These are phyloP conservation scores for Pleuronectes platessa DNA, from an alignment of 2,113 vertebrate genomes.

Conservation along the genomic window DNA sequence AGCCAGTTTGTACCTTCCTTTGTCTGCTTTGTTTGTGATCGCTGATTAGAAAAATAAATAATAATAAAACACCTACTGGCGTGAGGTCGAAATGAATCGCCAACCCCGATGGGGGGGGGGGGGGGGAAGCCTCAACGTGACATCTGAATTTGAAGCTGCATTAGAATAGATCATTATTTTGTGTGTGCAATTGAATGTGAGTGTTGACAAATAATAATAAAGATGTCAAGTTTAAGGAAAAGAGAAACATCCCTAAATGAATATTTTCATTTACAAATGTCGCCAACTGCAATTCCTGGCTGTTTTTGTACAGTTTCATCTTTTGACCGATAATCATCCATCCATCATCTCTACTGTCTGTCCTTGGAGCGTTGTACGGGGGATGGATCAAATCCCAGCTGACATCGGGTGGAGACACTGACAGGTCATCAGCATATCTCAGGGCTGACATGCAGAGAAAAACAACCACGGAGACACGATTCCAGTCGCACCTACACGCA, in stretches of 20 bases:
- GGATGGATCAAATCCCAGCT: too few species aligned
- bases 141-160: background rate
- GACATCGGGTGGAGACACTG: too few species aligned
- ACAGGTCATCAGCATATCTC: background rate
- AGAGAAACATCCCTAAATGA: background rate
- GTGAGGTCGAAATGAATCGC: constrained; percentile 13
- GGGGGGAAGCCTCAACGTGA: background rate
- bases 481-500: background rate
- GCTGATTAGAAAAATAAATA: constrained; percentile 55
- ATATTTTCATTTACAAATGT: background rate
- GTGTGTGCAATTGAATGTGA: background rate
- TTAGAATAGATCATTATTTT: background rate
- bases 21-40: constrained; percentile 62
- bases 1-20: constrained; percentile 51
- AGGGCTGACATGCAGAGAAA: background rate
- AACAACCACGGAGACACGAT: background rate
- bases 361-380: background rate
- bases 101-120: background rate
- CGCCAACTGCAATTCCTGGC: too few species aligned
- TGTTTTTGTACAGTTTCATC: too few species aligned
- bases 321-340: background rate
- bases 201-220: background rate
- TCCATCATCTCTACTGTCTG: background rate
- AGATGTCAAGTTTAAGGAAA: background rate
- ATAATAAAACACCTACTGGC: constrained; percentile 2